Percentiles rank a stretch among this genome's conserved stretches.
Evolutionary conservation across 2,797 vertebrate genomes (phyloP).

Genomic region (Spinus pinus): DNA sequence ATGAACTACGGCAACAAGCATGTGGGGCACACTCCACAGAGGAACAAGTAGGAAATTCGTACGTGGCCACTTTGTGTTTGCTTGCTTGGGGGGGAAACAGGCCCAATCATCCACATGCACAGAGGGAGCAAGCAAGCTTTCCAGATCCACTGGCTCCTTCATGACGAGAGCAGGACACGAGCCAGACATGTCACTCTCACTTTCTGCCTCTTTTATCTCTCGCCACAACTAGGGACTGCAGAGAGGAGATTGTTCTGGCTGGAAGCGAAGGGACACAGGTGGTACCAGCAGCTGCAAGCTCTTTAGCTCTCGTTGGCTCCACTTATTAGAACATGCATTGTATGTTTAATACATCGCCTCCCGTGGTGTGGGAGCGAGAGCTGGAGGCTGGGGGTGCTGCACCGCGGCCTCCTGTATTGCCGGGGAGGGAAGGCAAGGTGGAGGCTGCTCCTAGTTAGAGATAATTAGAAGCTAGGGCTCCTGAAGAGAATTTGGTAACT

Average conservation of each 20-base stretch:
- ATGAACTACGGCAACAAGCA: not conserved
- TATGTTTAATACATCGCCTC: constrained; percentile 45
- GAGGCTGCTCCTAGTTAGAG: constrained; percentile 49
- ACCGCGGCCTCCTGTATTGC: not conserved
- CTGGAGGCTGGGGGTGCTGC: not conserved
- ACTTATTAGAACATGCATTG: constrained; percentile 42
- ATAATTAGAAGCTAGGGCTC: constrained; percentile 54
- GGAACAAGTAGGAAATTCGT: not conserved
- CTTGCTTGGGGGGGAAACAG: not conserved
- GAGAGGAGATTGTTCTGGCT: constrained; percentile 65
- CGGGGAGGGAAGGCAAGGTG: constrained; percentile 34
- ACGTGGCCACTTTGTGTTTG: not conserved
- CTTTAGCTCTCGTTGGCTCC: constrained; percentile 53
- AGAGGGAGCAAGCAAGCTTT: not conserved
- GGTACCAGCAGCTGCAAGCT: constrained; percentile 69
- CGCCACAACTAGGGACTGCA: constrained; percentile 56
- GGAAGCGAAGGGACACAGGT: constrained; percentile 67
- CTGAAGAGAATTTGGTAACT: constrained; percentile 57
- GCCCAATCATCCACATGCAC: not conserved
- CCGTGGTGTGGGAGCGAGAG: not conserved
- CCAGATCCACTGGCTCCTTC: constrained; percentile 37
- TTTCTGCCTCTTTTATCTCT: constrained; percentile 65
- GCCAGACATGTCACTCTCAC: constrained; percentile 57
- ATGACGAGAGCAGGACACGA: not conserved
- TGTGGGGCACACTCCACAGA: not conserved